A percentile compares a stretch with the other conserved stretches of the same genome.
Conservation (phyloP, 2,888 invertebrate species). For the Nomada lathburiana region DNA sequence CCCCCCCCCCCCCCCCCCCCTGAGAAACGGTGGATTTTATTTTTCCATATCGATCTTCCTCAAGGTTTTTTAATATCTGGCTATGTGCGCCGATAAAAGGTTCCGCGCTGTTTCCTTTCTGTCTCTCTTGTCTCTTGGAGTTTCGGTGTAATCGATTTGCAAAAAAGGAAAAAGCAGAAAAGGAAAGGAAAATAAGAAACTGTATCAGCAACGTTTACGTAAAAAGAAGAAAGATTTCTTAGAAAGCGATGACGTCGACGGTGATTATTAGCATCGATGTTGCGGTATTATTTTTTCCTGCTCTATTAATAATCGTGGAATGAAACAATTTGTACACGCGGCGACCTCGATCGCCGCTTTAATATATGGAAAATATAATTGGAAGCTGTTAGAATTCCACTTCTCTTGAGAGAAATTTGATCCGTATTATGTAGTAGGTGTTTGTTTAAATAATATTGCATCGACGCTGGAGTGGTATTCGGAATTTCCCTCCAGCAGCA, state of each 20-base stretch:
- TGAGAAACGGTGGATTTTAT: slow-evolving; percentile 50
- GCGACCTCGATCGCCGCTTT: neutral
- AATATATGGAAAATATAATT: slow-evolving; percentile 5
- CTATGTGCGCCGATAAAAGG: neutral
- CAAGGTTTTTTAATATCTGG: neutral
- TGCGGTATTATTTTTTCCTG: slow-evolving; percentile 21
- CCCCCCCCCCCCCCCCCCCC: slow-evolving; percentile 11
- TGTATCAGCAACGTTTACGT: neutral
- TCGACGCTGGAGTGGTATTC: neutral
- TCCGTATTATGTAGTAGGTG: neutral
- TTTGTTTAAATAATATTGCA: neutral
- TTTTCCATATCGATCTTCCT: slow-evolving; percentile 49
- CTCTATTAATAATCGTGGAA: slow-evolving; percentile 33
- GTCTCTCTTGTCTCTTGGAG: neutral
- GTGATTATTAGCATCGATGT: slow-evolving; percentile 10
- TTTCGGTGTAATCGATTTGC: neutral
- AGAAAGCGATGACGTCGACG: slow-evolving; percentile 15
- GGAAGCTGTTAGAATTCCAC: slow-evolving; percentile 1
- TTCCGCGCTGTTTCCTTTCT: slow-evolving; percentile 6
- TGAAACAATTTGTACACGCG: slow-evolving; percentile 15
- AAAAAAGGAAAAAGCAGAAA: neutral
- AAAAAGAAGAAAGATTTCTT: neutral
- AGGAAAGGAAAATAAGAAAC: neutral
- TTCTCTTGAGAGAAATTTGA: slow-evolving; percentile 21
- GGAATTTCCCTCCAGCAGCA: neutral